phyloP scores from a whole-genome alignment of 2,113 vertebrate genomes.

The Arenaria interpres region DNA sequence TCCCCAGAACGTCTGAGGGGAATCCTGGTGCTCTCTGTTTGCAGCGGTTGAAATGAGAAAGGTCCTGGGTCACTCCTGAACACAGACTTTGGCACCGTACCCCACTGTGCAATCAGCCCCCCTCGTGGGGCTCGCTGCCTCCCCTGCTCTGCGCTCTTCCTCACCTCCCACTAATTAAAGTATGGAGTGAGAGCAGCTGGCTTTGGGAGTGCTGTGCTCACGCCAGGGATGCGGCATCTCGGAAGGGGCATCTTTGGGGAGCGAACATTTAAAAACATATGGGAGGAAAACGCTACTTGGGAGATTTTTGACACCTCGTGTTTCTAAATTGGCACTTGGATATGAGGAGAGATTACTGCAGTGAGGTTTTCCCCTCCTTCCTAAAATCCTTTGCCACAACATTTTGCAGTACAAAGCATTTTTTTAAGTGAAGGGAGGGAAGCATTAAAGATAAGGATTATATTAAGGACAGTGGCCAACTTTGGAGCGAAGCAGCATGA shows the following conservation, averaged over 20 bases:
- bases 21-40: constrained; percentile 10
- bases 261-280: not conserved
- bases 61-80: not conserved
- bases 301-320: not conserved
- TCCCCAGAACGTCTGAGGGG: not conserved
- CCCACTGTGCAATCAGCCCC: not conserved
- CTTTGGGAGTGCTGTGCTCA: not conserved
- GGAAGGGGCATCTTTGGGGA: not conserved
- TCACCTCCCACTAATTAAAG: not conserved
- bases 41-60: not conserved
- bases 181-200: not conserved
- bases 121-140: not conserved
- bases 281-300: not conserved
- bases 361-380: not conserved
- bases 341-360: not conserved
- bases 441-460: not conserved
- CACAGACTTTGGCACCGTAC: not conserved
- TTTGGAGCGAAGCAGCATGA: not conserved
- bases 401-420: not conserved
- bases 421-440: not conserved
- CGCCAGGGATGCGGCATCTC: not conserved
- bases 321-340: not conserved
- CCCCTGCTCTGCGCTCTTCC: not conserved
- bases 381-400: not conserved
- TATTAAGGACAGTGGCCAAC: not conserved